Base-by-base conservation (phyloP, 2,113 vertebrate genomes). In the Xiphophorus hellerii region DNA sequence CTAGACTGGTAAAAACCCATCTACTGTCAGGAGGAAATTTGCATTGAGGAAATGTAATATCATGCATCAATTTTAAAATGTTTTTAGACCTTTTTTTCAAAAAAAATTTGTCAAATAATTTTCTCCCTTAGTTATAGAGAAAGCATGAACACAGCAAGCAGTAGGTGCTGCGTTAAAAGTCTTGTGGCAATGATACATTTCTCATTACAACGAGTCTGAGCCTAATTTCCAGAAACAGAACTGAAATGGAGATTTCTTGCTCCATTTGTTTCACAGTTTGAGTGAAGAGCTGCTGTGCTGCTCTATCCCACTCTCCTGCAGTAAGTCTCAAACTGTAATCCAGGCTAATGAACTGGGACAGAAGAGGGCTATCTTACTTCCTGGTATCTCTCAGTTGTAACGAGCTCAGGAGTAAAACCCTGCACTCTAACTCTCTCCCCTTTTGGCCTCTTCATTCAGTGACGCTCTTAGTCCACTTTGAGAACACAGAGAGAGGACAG, bases 331-430 rank as follows among this genome's bases (percentile, higher is more conserved):
- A 31, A 60, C 81, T 71, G 63, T 92, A 90, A 92, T 90, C 89
- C 71, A 0, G 62, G 30, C 58, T 90, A 88, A 91, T 73, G 67
- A 76, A 33, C 4, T 73, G 64, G 82, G 90, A 90, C 87, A 90
- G 84, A 76, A 81, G 78, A 80, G 81, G 83, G 64, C 74, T 77
- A 30, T 61, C 31, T 66, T 67, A 80, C 81, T 83, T 89, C 85
- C 90, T 86, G 83, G 78, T 85, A 79, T 69, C 84, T 71, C 73
- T 51, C 74, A 29, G 81, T 27, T 60, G 73, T 89, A 89, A 90
- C 87, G 15, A 88, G 88, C 85, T 90, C 86, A 86, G 76, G 66
- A 66, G 39, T 44, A 61, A 74, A 76, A 78, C 75, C 39, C 30
- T 65, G 44, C 64, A 37, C 64, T 62, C 58, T 13, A 62, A 39